phyloP scores from a whole-genome alignment of 2,888 invertebrate species.

The Microplitis manilae region DNA sequence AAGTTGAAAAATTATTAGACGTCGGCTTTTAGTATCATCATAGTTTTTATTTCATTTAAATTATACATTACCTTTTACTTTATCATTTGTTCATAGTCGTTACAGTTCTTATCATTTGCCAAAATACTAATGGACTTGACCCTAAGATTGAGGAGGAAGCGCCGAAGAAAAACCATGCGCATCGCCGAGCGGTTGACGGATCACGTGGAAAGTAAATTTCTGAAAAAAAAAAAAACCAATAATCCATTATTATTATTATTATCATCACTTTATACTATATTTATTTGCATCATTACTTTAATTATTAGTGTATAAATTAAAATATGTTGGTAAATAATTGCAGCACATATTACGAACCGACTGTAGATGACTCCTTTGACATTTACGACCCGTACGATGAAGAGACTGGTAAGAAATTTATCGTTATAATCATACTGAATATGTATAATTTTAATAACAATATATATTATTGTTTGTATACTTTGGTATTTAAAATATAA shows the following conservation, averaged over 20 bases:
- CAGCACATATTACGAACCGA: constrained; percentile 66
- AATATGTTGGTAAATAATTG: constrained; percentile 11
- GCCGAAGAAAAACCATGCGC: constrained; percentile 59
- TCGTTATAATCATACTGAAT: constrained; percentile 7
- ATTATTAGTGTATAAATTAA: constrained; percentile 3
- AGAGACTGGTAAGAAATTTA: constrained; percentile 63
- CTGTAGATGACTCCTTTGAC: constrained; percentile 63
- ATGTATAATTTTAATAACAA: background rate
- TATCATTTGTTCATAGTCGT: background rate
- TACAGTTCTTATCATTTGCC: background rate
- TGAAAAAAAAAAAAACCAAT: background rate
- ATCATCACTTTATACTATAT: background rate
- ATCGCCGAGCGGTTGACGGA: constrained; percentile 68
- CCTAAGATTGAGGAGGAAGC: constrained; percentile 48
- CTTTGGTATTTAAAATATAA: background rate
- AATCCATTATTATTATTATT: background rate
- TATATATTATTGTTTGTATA: too few relatives aligned
- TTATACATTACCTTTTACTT: background rate
- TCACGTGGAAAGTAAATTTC: constrained; percentile 65
- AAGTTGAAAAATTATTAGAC: too few relatives aligned
- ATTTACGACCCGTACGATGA: constrained; percentile 66
- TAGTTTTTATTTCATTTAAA: background rate
- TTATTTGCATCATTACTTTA: background rate
- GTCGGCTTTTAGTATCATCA: too few relatives aligned
- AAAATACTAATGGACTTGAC: constrained; percentile 7